Base-by-base conservation (phyloP, 1,140 invertebrate genomes). In the Drosophila orosa region DNA sequence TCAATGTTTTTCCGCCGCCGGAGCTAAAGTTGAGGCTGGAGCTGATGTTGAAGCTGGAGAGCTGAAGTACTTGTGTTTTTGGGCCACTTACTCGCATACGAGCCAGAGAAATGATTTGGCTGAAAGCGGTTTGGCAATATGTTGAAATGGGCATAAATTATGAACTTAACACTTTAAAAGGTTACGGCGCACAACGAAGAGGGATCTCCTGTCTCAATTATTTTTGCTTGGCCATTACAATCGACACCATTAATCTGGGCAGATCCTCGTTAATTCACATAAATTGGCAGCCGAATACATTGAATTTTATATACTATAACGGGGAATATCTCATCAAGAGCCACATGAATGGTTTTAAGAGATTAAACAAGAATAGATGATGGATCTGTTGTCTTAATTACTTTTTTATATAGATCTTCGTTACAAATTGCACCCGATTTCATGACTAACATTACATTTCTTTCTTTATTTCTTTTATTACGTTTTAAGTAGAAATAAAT, bases 81-180 rank as follows among this genome's bases (percentile, higher is more conserved):
- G 39, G 50, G 50, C 50, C 50, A 54, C 31, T 35, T 35, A 54
- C 31, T 54, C 33, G 56, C 39, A 33, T 63, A 42, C 39, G 27
- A 19, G 27, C 22, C 0, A 62, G 62, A 66, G 65, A 68, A 68
- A 68, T 68, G 61, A 66, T 37, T 50, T 24, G 22, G 39, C 54
- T 29, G 27, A 59, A 66, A 52, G 65, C 65, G 65, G 37, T 68
- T 68, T 60, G 65, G 65, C 65, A 67, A 66, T 67, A 68, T 68
- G 61, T 68, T 68, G 65, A 68, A 68, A 68, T 66, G 65, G 65
- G 65, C 65, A 68, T 68, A 68, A 68, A 68, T 68, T 66, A 66
- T 65, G 45, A 68, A 68, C 65, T 66, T 68, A 68, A 66, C 65
- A 68, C 65, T 68, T 35, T 29, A 35, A 67, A 68, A 68, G 65